phyloP scores from a whole-genome alignment of 1,140 invertebrate genomes.

The Camponotus pennsylvanicus region DNA sequence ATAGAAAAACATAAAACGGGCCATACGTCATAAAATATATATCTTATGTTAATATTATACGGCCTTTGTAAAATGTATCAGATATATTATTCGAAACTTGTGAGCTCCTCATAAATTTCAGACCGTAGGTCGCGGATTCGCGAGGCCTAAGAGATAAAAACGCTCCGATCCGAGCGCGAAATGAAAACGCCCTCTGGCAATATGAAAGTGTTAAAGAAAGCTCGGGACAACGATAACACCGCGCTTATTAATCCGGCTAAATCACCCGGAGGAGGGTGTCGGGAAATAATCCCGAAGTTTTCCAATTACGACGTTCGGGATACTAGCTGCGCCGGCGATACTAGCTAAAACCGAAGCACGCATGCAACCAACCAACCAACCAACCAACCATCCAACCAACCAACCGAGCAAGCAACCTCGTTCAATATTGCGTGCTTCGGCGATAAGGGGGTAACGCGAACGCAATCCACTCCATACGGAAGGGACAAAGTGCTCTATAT shows the following conservation, averaged over 20 bases:
- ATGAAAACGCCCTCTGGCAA: constrained; percentile 6
- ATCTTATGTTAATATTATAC: constrained; percentile 51
- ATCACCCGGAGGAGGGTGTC: constrained; percentile 26
- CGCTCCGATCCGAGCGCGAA: constrained; percentile 22
- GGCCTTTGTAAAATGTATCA: neutral
- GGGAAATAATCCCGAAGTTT: constrained; percentile 59
- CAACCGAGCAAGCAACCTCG: neutral
- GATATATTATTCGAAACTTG: constrained; percentile 20
- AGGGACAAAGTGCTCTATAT: neutral
- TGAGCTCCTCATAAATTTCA: constrained; percentile 15
- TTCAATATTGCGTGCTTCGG: constrained; percentile 37
- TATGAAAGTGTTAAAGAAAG: constrained; percentile 55
- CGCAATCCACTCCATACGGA: constrained; percentile 5
- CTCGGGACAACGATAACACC: constrained; percentile 55
- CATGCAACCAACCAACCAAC: constrained; percentile 33
- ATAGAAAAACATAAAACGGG: neutral
- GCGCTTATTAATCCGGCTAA: constrained; percentile 61
- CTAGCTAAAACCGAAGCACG: constrained; percentile 34
- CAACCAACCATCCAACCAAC: neutral
- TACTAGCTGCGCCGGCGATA: neutral
- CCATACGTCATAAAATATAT: constrained; percentile 5
- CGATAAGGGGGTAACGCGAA: neutral
- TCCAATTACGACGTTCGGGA: constrained; percentile 55
- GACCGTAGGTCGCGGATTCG: constrained; percentile 1
- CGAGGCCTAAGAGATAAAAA: constrained; percentile 27